Base-by-base conservation (phyloP, 2,888 invertebrate species). In the Andrena bucephala region DNA sequence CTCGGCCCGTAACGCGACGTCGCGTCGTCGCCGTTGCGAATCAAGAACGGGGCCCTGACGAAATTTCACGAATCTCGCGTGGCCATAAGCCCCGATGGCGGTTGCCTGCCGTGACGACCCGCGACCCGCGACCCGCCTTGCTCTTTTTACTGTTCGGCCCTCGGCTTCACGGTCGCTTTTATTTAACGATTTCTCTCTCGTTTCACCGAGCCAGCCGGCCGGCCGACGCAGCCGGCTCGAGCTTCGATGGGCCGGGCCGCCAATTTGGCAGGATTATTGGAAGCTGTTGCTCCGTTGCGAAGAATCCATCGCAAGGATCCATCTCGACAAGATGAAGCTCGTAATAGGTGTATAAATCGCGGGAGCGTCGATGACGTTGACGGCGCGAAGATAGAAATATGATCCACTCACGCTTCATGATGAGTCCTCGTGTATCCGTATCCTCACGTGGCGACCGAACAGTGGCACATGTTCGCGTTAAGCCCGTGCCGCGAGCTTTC, bases 51-150 rank as follows among this genome's bases (percentile, higher is more conserved):
- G 62, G 67, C 60, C 65, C 78, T 77, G 89, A 84, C 86, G 89
- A 89, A 85, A 89, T 89, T 89, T 89, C 85, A 42, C 85, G 87
- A 90, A 90, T 89, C 90, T 90, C 88, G 86, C 89, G 87, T 85
- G 89, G 85, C 85, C 86, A 74, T 84, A 86, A 88, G 85, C 60
- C 48, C 59, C 77, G 87, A 77, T 74, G 80, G 83, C 78, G 87
- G 88, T 87, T 86, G 87, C 85, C 81, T 79, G 77, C 85, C 89
- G 87, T 87, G 89, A 84, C 89, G 89, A 89, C 88, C 89, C 81
- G 67, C 89, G 89, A 89, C 88, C 89, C 81, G 67, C 77, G 83
- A 67, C 57, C 67, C 84, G 57, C 60, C 36, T 81, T 78, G 75
- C 77, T 84, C 86, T 84, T 89, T 89, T 88, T 88, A 84, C 68